Evolutionary conservation across 2,113 vertebrate species (phyloP), one percentile per base, ranked within the genome.

Genomic region (Lophura nycthemera): DNA sequence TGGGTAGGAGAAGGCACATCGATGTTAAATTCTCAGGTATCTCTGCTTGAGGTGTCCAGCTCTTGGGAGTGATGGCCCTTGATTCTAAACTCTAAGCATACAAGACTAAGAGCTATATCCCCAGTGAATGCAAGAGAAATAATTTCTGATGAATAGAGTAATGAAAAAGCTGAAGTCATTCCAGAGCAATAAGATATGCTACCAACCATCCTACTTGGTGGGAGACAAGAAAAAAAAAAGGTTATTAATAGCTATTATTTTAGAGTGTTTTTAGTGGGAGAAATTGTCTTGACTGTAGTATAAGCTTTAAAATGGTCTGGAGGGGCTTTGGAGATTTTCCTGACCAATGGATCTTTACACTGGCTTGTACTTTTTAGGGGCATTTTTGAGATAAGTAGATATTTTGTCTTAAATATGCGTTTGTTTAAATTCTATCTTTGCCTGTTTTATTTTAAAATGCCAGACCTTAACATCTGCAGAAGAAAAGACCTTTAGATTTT

Each of bases 51-150:
- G 14, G 36, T 38, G 32, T 71, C 21, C n/a, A 19, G n/a, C 32
- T 83, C n/a, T 34, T 1, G 2, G 32, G 43, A 50, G 34, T 0
- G 0, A 6, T 7, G 29, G 29, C 74, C 20, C 16, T 34, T 8
- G 15, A 43, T 77, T 90, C 25, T 27, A 18, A 43, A 9, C 54
- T 57, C 30, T 12, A 10, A 9, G 54, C 11, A 0, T 15, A 25
- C 36, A 29, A 4, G 10, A 61, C 25, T 25, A 36, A n/a, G 56
- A 66, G 27, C 61, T 75, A 2, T 15, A 34, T 15, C 36, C 29
- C 61, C 22, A 69, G 3, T 4, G 45, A 74, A 20, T 22, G 45
- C 0, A 5, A 78, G 69, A 7, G 10, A n/a, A 40, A 24, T 40
- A 27, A 9, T 65, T 89, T 63, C 17, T 16, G 13, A 4, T 27